Evolutionary conservation across 2,797 vertebrate genomes (phyloP).

Genomic region (Premnoplex brunnescens): DNA sequence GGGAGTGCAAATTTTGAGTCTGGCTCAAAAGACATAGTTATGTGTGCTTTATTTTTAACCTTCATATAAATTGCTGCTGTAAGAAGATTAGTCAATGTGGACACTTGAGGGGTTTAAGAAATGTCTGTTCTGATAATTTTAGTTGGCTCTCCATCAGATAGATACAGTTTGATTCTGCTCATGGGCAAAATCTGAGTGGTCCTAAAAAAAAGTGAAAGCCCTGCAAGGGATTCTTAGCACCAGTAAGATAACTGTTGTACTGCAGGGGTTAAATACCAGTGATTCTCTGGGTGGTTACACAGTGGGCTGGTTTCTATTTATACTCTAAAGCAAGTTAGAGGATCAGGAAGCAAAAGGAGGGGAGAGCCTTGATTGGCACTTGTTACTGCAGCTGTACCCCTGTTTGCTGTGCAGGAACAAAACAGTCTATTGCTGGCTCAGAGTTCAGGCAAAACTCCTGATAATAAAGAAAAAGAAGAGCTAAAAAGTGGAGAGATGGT

Average conservation of each 20-base stretch:
- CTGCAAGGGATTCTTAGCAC: not conserved
- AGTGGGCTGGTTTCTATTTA: not conserved
- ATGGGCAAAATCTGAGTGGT: not conserved
- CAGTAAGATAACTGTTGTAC: not conserved
- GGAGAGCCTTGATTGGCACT: not conserved
- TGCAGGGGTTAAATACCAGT: not conserved
- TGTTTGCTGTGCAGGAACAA: not conserved
- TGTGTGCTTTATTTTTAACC: constrained; percentile 2
- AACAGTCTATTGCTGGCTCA: not conserved
- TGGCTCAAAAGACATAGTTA: not conserved
- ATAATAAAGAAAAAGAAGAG: not conserved
- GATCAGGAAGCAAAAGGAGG: not conserved
- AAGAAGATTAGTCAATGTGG: not conserved
- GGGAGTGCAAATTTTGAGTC: not conserved
- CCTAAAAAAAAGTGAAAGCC: not conserved
- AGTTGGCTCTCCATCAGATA: not conserved
- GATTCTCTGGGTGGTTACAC: not conserved
- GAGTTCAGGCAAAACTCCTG: not conserved
- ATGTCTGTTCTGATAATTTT: not conserved
- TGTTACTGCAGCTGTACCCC: not conserved
- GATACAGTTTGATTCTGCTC: not conserved
- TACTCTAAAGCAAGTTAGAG: not conserved
- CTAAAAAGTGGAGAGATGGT: not conserved
- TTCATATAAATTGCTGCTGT: not conserved
- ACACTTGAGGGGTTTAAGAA: not conserved